phyloP scores from a whole-genome alignment of 2,113 vertebrate genomes.

The Varanus salvator region DNA sequence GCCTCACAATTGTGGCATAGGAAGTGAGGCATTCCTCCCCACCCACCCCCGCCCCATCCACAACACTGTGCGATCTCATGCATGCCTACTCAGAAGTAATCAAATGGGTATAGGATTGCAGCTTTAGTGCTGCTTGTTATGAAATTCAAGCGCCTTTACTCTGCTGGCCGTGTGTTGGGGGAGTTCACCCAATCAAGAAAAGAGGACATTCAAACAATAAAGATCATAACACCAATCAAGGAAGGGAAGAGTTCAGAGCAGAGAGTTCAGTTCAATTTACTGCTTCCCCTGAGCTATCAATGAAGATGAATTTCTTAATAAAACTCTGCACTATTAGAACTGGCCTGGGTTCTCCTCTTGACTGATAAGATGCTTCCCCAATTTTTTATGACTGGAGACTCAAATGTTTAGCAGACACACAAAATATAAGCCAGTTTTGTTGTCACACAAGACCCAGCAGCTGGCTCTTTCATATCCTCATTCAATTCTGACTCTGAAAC shows the following conservation, averaged over 20 bases:
- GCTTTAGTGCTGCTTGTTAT: not conserved
- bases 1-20: constrained; percentile 16
- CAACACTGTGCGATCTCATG: not conserved
- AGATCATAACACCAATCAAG: not conserved
- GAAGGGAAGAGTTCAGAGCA: not conserved
- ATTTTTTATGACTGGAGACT: not conserved
- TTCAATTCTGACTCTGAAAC: not conserved
- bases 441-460: not conserved
- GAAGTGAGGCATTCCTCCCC: not conserved
- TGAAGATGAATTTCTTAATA: constrained; percentile 19
- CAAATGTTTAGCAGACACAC: not conserved
- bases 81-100: too few relatives aligned
- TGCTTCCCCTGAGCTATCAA: constrained; percentile 7
- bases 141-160: constrained; percentile 3
- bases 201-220: constrained; percentile 20
- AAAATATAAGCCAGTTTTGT: constrained; percentile 12
- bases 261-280: constrained; percentile 20
- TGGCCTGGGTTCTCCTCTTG: not conserved
- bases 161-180: not conserved
- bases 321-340: not conserved
- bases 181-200: constrained; percentile 5
- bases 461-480: constrained; percentile 12
- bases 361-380: not conserved
- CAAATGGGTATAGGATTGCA: not conserved
- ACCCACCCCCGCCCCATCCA: constrained; percentile 7